Evolutionary conservation across 2,113 vertebrate species (phyloP).

Genomic region (Corydoras maculifer): DNA sequence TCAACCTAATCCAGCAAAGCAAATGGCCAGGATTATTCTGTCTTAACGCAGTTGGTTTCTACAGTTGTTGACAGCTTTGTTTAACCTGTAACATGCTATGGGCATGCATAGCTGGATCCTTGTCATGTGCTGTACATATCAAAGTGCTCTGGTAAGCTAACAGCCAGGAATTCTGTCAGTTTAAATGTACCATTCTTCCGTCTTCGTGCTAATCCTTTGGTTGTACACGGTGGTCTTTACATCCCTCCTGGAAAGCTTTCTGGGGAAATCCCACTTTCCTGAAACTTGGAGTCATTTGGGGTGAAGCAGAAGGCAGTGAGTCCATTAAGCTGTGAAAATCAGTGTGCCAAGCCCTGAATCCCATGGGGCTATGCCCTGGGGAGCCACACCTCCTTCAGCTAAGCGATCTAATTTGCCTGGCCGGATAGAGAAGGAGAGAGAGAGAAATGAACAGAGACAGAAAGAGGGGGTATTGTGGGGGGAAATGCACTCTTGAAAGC

Average conservation of each 20-base stretch:
- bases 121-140: not conserved
- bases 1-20: too few species aligned
- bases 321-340: conserved; percentile 45
- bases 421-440: conserved; percentile 16
- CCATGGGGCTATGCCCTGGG: conserved; percentile 31
- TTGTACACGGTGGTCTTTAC: not conserved
- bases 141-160: not conserved
- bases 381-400: conserved; percentile 34
- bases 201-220: not conserved
- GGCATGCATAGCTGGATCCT: not conserved
- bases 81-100: not conserved
- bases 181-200: not conserved
- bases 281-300: conserved; percentile 39
- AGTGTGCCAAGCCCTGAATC: conserved; percentile 35
- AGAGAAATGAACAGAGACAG: conserved; percentile 3
- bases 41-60: too few species aligned
- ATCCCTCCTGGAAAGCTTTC: conserved; percentile 29
- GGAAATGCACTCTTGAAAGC: conserved; percentile 36
- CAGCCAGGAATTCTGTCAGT: not conserved
- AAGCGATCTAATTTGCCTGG: conserved; percentile 38
- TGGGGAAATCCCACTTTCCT: conserved; percentile 42
- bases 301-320: conserved; percentile 34
- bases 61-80: not conserved
- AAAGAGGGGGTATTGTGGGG: not conserved
- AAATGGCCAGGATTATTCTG: too few species aligned